Evolutionary conservation across 2,797 vertebrate species (phyloP).

Genomic region (Amniataba percoides): DNA sequence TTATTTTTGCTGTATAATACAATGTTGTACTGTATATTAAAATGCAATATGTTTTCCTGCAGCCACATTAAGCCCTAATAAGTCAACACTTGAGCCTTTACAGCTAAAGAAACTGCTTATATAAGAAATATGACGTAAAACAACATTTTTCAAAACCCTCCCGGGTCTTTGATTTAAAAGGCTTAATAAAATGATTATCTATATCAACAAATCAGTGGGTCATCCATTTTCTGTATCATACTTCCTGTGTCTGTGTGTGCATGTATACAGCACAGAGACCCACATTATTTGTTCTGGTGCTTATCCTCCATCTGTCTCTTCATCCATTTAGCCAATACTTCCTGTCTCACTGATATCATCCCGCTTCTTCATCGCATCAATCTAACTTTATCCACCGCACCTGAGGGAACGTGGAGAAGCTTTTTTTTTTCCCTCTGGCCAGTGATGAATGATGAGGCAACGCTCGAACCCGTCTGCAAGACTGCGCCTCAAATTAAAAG

Average conservation of each 20-base stretch:
- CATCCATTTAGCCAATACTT: constrained; percentile 13
- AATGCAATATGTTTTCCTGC: neutral
- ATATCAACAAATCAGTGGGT: neutral
- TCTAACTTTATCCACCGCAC: constrained; percentile 19
- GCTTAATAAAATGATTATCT: neutral
- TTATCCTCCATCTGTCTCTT: constrained; percentile 34
- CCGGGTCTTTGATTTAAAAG: neutral
- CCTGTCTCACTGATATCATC: constrained; percentile 31
- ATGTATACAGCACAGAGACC: neutral
- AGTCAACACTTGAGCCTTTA: neutral
- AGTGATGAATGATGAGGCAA: constrained; percentile 35
- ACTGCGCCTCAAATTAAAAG: constrained; percentile 32
- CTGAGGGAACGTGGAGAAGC: constrained; percentile 11
- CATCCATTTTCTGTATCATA: neutral
- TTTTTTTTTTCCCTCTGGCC: constrained; percentile 2
- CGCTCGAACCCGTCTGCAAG: constrained; percentile 20
- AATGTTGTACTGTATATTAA: too few relatives aligned
- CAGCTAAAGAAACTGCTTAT: neutral
- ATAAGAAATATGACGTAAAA: neutral
- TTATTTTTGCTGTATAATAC: neutral
- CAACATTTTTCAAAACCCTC: neutral
- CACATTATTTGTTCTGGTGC: constrained; percentile 11
- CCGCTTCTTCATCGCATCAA: constrained; percentile 37
- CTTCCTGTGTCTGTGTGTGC: neutral
- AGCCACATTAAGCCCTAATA: neutral